These are phyloP conservation scores for Apus apus DNA, from an alignment of 2,113 vertebrate genomes.

Conservation along the genomic window DNA sequence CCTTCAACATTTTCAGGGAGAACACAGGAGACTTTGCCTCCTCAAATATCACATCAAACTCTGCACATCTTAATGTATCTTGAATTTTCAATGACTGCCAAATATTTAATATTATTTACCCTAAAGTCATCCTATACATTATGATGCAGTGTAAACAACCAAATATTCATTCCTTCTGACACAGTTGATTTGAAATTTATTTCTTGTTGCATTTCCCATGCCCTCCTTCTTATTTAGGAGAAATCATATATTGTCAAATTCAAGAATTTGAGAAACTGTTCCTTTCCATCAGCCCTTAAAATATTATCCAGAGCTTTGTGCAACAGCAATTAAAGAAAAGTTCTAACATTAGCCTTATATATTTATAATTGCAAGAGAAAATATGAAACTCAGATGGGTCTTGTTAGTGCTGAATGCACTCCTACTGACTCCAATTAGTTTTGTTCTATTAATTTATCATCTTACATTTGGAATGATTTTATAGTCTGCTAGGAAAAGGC, in stretches of 20 bases:
- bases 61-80: not conserved
- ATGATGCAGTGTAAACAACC: not conserved
- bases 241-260: not conserved
- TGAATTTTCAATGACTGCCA: not conserved
- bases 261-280: not conserved
- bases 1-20: not conserved
- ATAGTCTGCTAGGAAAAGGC: constrained; percentile 40
- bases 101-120: not conserved
- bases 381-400: constrained; percentile 56
- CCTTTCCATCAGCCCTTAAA: constrained; percentile 11
- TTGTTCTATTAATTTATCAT: constrained; percentile 64
- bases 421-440: constrained; percentile 46
- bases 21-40: not conserved
- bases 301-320: not conserved
- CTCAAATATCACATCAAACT: not conserved
- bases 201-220: not conserved
- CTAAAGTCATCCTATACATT: not conserved
- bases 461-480: constrained; percentile 45
- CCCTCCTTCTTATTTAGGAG: not conserved
- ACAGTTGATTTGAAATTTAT: not conserved
- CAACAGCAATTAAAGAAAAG: constrained; percentile 30
- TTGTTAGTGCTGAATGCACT: constrained; percentile 54
- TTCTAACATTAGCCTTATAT: constrained; percentile 23
- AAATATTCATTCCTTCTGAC: not conserved
- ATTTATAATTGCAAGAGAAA: constrained; percentile 47